phyloP scores from a whole-genome alignment of 2,888 invertebrate species.

The Sphaerophoria rueppellii region DNA sequence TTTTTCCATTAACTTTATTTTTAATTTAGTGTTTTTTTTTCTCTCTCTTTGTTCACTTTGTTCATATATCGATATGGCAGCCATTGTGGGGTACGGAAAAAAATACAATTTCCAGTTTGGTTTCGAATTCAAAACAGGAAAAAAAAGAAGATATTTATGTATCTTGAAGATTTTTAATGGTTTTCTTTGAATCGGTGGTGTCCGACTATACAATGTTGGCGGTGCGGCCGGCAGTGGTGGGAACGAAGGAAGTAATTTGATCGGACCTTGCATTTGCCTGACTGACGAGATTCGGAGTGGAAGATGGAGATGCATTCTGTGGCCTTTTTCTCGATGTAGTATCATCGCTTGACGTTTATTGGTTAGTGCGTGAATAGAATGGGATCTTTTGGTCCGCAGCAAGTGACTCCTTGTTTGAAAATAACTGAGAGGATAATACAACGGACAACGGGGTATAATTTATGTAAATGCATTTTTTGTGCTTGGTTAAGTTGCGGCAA shows the following conservation, averaged over 20 bases:
- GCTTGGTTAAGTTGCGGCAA: constrained; percentile 70
- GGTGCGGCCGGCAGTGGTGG: not conserved
- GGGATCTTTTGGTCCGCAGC: constrained; percentile 19
- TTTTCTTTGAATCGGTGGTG: constrained; percentile 68
- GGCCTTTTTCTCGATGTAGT: constrained; percentile 26
- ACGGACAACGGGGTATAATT: constrained; percentile 77
- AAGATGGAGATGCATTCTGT: constrained; percentile 55
- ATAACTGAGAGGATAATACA: constrained; percentile 21
- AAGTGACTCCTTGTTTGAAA: constrained; percentile 49
- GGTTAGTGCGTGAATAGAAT: constrained; percentile 21
- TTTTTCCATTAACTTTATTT: constrained; percentile 35
- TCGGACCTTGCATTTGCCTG: constrained; percentile 24
- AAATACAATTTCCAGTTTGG: constrained; percentile 46
- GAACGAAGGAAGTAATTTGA: constrained; percentile 56
- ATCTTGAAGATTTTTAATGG: constrained; percentile 69
- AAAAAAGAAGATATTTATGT: constrained; percentile 69
- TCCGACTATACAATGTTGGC: constrained; percentile 68
- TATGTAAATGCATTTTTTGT: constrained; percentile 78
- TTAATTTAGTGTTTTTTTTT: constrained; percentile 24
- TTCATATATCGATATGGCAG: constrained; percentile 27
- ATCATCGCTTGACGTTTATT: constrained; percentile 47
- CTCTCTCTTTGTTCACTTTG: not conserved
- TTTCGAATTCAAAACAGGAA: constrained; percentile 9
- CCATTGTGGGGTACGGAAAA: constrained; percentile 39
- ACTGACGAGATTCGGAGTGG: not conserved